These are phyloP conservation scores for Troides helena DNA, from an alignment of 2,888 invertebrate genomes.

Conservation along the genomic window DNA sequence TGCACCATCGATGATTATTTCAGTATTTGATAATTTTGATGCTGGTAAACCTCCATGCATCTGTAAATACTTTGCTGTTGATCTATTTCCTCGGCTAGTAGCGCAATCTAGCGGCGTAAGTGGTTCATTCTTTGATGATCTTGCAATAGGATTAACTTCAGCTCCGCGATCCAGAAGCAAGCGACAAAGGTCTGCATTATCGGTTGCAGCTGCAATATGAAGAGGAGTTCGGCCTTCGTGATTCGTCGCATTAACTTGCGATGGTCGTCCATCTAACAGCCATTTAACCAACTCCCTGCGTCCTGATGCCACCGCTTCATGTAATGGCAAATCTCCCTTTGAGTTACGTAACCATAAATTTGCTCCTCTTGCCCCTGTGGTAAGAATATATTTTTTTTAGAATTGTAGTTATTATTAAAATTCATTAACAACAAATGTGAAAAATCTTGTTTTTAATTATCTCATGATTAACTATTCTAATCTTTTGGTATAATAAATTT, in stretches of 20 bases:
- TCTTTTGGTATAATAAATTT: neutral
- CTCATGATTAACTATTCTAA: too few relatives aligned
- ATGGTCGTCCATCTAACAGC: slow-evolving; percentile 90
- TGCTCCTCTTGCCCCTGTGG: slow-evolving; percentile 82
- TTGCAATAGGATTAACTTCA: slow-evolving; percentile 90
- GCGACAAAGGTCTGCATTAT: slow-evolving; percentile 96
- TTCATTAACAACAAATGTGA: too few relatives aligned
- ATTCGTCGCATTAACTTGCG: slow-evolving; percentile 92
- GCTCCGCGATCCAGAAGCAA: slow-evolving; percentile 91
- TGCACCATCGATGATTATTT: slow-evolving; percentile 70
- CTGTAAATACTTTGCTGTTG: slow-evolving; percentile 95
- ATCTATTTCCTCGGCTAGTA: slow-evolving; percentile 90
- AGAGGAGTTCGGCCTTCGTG: slow-evolving; percentile 95
- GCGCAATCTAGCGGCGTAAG: slow-evolving; percentile 96
- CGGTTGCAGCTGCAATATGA: slow-evolving; percentile 96
- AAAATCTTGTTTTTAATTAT: too few relatives aligned
- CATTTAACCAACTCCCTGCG: slow-evolving; percentile 93
- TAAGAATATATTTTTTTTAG: slow-evolving; percentile 32
- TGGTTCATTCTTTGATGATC: slow-evolving; percentile 90
- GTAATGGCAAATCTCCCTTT: slow-evolving; percentile 96
- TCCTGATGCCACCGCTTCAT: slow-evolving; percentile 97
- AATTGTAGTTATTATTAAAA: neutral
- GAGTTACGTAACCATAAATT: slow-evolving; percentile 96
- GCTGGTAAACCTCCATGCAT: slow-evolving; percentile 94
- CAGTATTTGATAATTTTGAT: slow-evolving; percentile 80